Evolutionary conservation across 2,888 invertebrate species (phyloP).

Genomic region (Nephrotoma guestfalica): DNA sequence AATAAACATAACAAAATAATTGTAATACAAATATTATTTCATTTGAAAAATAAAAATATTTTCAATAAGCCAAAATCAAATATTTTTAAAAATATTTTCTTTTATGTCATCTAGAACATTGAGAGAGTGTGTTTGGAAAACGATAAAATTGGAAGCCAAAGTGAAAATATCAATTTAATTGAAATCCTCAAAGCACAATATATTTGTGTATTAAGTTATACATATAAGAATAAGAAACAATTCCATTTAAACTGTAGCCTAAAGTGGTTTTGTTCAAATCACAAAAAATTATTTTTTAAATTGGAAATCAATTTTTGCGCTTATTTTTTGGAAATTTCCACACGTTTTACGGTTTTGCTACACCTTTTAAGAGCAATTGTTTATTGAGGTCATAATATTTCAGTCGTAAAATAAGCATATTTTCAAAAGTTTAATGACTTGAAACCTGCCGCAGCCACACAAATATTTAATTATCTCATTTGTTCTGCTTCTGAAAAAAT

Average conservation of each 20-base stretch:
- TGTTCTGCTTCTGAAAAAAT: no score
- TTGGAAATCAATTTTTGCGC: not conserved
- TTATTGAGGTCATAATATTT: no score
- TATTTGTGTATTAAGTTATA: not conserved
- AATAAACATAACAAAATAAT: not conserved
- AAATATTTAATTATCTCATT: no score
- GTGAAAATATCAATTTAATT: not conserved
- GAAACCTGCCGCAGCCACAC: no score
- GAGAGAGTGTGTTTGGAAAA: not conserved
- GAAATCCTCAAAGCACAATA: not conserved
- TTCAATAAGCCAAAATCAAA: not conserved
- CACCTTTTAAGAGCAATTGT: no score
- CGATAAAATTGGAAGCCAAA: not conserved
- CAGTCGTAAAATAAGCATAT: no score
- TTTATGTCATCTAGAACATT: not conserved
- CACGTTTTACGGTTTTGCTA: not conserved
- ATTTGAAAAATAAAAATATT: not conserved
- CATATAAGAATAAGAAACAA: not conserved
- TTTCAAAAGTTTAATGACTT: no score
- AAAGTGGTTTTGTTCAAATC: not conserved
- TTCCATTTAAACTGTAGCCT: not conserved
- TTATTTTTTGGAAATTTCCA: not conserved
- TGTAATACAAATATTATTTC: not conserved
- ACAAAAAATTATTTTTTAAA: not conserved
- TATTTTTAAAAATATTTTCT: not conserved